phyloP scores from a whole-genome alignment of 2,113 vertebrate genomes.

The Lasiurus borealis region DNA sequence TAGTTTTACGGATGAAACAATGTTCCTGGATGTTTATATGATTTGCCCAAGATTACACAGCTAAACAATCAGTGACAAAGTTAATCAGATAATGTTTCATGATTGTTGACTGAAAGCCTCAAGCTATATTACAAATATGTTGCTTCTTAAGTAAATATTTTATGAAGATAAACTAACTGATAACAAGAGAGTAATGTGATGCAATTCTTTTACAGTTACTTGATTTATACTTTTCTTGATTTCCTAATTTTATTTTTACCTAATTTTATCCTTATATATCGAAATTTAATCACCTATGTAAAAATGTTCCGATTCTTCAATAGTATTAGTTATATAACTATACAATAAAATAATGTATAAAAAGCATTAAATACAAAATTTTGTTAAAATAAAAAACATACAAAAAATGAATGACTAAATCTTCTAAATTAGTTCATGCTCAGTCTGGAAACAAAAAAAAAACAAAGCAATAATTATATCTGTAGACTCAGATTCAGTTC shows the following conservation, averaged over 20 bases:
- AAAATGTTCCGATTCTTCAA: not conserved
- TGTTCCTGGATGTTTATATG: not conserved
- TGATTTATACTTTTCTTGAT: not conserved
- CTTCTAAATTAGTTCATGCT: conserved; percentile 4
- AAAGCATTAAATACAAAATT: not conserved
- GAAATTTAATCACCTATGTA: not conserved
- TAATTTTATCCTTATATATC: not conserved
- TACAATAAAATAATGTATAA: not conserved
- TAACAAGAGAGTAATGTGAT: not conserved
- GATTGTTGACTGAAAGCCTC: not conserved
- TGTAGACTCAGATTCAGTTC: conserved; percentile 34
- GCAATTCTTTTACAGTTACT: not conserved
- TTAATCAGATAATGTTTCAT: not conserved
- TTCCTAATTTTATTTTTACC: not conserved
- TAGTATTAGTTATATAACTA: not conserved
- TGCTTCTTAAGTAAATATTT: conserved; percentile 6
- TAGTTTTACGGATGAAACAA: not conserved
- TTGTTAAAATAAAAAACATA: not conserved
- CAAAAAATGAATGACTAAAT: not conserved
- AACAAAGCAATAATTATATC: not conserved
- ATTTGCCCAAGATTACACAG: not conserved
- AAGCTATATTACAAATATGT: not conserved
- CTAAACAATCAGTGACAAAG: not conserved
- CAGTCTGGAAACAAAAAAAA: conserved; percentile 25
- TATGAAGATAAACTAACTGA: conserved; percentile 27